Conservation (phyloP, 2,113 vertebrate species). For the Pao palembangensis region DNA sequence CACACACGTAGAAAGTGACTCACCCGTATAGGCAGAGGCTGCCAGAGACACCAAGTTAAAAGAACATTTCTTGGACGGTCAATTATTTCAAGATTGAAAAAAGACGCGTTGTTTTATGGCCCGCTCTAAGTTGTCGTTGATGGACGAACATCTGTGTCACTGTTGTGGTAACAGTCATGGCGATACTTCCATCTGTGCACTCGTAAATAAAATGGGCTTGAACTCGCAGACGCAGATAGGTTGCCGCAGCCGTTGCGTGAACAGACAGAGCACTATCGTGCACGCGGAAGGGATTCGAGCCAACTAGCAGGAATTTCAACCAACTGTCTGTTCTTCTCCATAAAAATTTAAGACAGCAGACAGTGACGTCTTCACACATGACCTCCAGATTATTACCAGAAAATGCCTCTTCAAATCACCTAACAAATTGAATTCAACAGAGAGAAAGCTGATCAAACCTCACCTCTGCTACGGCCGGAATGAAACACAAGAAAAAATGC, state of each 20-base stretch:
- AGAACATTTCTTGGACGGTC: slow-evolving; percentile 59
- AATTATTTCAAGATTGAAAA: slow-evolving; percentile 57
- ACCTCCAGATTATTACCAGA: too few relatives aligned
- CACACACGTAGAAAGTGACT: slow-evolving; percentile 41
- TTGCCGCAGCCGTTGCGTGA: slow-evolving; percentile 18
- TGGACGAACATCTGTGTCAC: slow-evolving; percentile 54
- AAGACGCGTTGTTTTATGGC: slow-evolving; percentile 34
- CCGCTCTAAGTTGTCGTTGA: slow-evolving; percentile 36
- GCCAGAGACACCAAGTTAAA: slow-evolving; percentile 60
- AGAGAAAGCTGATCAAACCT: too few relatives aligned
- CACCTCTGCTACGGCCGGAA: too few relatives aligned
- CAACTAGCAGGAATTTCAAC: too few relatives aligned
- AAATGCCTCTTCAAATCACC: too few relatives aligned
- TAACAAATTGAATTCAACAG: too few relatives aligned
- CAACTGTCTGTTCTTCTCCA: too few relatives aligned
- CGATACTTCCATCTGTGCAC: slow-evolving; percentile 35
- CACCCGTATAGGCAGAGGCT: slow-evolving; percentile 30
- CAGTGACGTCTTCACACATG: too few relatives aligned
- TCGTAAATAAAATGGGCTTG: slow-evolving; percentile 48
- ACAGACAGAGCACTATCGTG: background rate
- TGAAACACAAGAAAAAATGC: too few relatives aligned
- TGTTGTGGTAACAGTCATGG: slow-evolving; percentile 55
- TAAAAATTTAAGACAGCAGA: too few relatives aligned
- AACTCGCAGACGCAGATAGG: slow-evolving; percentile 44
- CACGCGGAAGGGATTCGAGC: too few relatives aligned